Evolutionary conservation across 2,113 vertebrate species (phyloP), one percentile per base, ranked within the genome.

Genomic region (Antechinus flavipes): DNA sequence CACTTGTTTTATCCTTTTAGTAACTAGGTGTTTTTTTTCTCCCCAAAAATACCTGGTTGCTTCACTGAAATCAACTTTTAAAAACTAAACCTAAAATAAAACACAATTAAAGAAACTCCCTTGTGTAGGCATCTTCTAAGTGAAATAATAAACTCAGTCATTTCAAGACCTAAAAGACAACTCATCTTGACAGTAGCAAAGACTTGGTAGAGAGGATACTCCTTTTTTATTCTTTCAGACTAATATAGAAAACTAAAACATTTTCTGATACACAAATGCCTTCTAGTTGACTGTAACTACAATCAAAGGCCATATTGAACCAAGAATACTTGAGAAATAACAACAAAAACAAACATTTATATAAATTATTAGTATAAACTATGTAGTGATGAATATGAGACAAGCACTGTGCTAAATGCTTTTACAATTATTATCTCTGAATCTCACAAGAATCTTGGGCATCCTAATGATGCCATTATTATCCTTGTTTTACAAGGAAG

Each of bases 11-110:
- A 42, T 76, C 5, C 68, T 76, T 76, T 76, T 42, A 76, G 68
- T 56, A 96, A 98, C 98, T 94, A 93, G 96, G 93, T 97, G 97
- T 97, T 96, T 96, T 98, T 56, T 55, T 55, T 24, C 24, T 55
- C 8, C 23, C 16, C 19, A 24, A 93, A 96, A 96, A 95, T 92
- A 97, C 1, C 35, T 76, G 68, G 6, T 50, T 92, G 9, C 96
- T 96, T 95, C 92, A 97, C 30, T 53, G 96, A 93, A 92, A 26
- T 76, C 91, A 25, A 89, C 55, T 93, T 97, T 96, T 94, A 96
- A 95, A 97, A 98, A 96, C 68, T 84, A 84, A 97, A 97, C 96
- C 97, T 96, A 56, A 56, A 35, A 11, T 30, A 30, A 76, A 76
- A 42, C 30, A n/a, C 14, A 76, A 76, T 2, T n/a, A 76, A 76